Base-by-base conservation (phyloP, 2,797 vertebrate species). In the Catamblyrhynchus diadema region DNA sequence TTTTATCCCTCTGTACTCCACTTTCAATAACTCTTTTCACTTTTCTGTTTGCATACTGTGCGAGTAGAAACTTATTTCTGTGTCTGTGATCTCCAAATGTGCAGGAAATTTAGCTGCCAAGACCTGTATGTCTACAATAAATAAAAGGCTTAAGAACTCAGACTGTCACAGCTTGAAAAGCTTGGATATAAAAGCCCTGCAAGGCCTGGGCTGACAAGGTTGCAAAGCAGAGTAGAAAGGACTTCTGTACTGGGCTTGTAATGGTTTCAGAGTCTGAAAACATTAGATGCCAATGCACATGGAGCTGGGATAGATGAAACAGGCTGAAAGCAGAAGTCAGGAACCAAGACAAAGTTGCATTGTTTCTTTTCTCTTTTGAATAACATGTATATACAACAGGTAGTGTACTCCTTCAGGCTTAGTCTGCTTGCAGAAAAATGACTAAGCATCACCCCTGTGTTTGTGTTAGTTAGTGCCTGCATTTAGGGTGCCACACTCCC, bases 21-120 rank as follows among this genome's bases (percentile, higher is more conserved):
- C 28, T 94, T 85, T 62, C 47, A 80, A 62, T 51, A 66, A 65
- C 67, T 48, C 64, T 82, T 95, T 96, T 80, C 67, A 67, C 11
- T 77, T 85, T 85, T 75, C 23, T 87, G n/a, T 77, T 89, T 93
- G 51, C 67, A 60, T 47, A 93, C 67, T 80, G 14, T 33, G 60
- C 0, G 0, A 90, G 32, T 8, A 81, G 44, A 78, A 90, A 47
- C 60, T 89, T 79, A 56, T 77, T 91, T 87, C 82, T 89, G 32
- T 51, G 71, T 6, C 47, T 90, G 44, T 59, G 71, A 69, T 79
- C 42, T 87, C 42, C 62, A 88, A 94, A 64, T 5, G 13, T 73
- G 79, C 48, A 82, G 75, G 72, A 93, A 87, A 85, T 93, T 51
- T 37, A 77, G 67, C 81, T 95, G 60, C 85, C 87, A 89, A 91